Evolutionary conservation across 2,113 vertebrate species (phyloP), one percentile per base, ranked within the genome.

Genomic region (Apodemus sylvaticus): DNA sequence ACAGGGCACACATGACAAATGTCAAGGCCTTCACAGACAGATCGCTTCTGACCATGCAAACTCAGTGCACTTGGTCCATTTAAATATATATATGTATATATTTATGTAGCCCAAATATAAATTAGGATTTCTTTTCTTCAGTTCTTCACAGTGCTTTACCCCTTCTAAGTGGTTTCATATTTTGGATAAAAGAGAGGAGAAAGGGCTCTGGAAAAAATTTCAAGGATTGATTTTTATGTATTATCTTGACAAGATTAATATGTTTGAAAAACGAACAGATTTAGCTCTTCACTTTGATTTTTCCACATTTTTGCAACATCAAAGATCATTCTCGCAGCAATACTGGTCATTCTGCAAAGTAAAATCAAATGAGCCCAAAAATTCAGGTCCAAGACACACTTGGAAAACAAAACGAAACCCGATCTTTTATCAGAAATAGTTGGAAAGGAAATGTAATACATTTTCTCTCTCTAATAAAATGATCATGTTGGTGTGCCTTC

Each of bases 171-270:
- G 98, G 97, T 99, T 98, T 98, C 98, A 98, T 98, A 98, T 98
- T 98, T 98, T 98, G 97, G 98, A 98, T 98, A 98, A 98, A 99
- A 98, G 96, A 95, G 86, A 98, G 97, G 83, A 93, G 97, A 98
- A 97, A 98, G 96, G 81, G 94, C 87, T 98, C 97, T 98, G 97
- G 91, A 98, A 98, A 98, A 98, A 98, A 97, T 89, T 79, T 94
- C 68, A 97, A 98, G 98, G 97, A 98, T 98, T 98, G 98, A 98
- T 98, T 98, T 97, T 98, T 98, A 98, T 98, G 98, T 98, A 98
- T 99, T 98, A 98, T 98, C 98, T 99, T 99, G 98, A 98, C 98
- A 99, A 98, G 98, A 99, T 98, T 98, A 99, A 98, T 99, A 98
- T 98, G 98, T 98, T 98, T 98, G 97, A 99, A 98, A 98, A 98